A percentile compares a stretch with the other conserved stretches of the same genome.
phyloP scores from a whole-genome alignment of 2,888 invertebrate species.

The Linnaemya vulpina region DNA sequence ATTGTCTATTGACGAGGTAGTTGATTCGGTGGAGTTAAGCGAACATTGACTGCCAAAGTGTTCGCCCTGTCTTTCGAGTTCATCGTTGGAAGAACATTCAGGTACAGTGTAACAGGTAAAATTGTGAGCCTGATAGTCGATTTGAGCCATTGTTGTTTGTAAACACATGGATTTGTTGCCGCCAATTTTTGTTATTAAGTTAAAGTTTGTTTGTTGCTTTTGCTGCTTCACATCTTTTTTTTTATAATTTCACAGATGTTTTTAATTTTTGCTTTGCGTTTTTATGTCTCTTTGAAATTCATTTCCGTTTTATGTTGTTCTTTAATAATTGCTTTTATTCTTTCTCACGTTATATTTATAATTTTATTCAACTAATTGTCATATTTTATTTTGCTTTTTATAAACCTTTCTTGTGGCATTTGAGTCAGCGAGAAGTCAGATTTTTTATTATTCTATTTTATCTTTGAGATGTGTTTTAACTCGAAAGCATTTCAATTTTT shows the following conservation, averaged over 20 bases:
- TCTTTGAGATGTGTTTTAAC: too few relatives aligned
- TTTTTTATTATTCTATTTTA: too few relatives aligned
- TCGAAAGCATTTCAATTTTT: too few relatives aligned
- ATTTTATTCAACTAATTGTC: slow-evolving; percentile 19
- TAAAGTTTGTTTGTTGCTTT: slow-evolving; percentile 11
- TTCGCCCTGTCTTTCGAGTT: slow-evolving; percentile 59
- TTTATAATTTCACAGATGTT: slow-evolving; percentile 32
- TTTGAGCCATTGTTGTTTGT: slow-evolving; percentile 75
- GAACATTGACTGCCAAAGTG: slow-evolving; percentile 72
- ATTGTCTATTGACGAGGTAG: slow-evolving; percentile 77
- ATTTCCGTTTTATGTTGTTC: slow-evolving; percentile 40
- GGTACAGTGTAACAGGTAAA: slow-evolving; percentile 82
- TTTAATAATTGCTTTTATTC: slow-evolving; percentile 9
- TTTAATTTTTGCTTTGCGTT: slow-evolving; percentile 10
- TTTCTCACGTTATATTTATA: slow-evolving; percentile 39
- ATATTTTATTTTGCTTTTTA: background rate
- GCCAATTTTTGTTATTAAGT: slow-evolving; percentile 34
- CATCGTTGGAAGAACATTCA: slow-evolving; percentile 78
- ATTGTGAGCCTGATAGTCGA: slow-evolving; percentile 78
- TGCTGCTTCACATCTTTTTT: background rate
- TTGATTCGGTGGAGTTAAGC: slow-evolving; percentile 75
- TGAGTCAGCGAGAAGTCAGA: too few relatives aligned
- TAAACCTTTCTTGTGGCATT: too few relatives aligned
- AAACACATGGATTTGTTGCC: background rate
- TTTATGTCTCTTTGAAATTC: slow-evolving; percentile 17